Evolutionary conservation across 2,797 vertebrate genomes (phyloP), one percentile per base, ranked within the genome.

Genomic region (Melanotaenia trifasciata): DNA sequence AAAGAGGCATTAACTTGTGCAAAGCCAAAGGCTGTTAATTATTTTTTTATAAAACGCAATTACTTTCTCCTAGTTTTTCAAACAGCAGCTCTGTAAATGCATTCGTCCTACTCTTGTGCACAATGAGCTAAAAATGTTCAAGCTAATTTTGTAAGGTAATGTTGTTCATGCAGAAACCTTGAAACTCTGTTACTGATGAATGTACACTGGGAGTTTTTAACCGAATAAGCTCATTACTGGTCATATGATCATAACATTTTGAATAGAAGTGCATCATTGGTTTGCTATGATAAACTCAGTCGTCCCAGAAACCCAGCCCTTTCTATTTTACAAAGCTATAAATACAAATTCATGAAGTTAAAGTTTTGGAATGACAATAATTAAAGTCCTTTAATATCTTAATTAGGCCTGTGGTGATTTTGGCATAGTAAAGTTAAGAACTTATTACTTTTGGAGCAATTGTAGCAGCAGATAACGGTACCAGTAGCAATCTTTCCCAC

Each of bases 401-500:
- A 24, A 51, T 24, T 4, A 22, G 22, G 51, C 26, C 5, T 22
- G 22, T 7, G 7, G 12, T 24, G n/a, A 24, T 54, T 54, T 51
- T 53, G 50, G 50, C 50, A 22, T 13, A 53, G 24, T 26, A 24
- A 13, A 24, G 3, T 53, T 53, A 11, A 26, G 2, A 53, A 11
- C n/a, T 26, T 5, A 54, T 2, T 51, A 1, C 4, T 26, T 54
- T 54, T 12, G 20, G 5, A 13, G 24, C 24, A 26, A 10, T 53
- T 24, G 22, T 26, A 13, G 8, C 22, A 53, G 24, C 11, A 53
- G 82, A 87, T 78, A 77, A 63, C 69, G 71, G 66, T 67, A 80
- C 51, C 61, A 74, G 64, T 80, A 69, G 45, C 75, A 54, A 20
- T 58, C 73, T 43, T 14, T 86, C 72, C 80, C 71, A 72, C 62